Evolutionary conservation across 1,140 invertebrate genomes (phyloP).

Genomic region (Caenorhabditis elegans): WBcel235 BX284604.4:11871501-11872000

Average conservation of each 20-base stretch:
- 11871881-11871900: neutral
- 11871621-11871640: conserved; percentile 3
- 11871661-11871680: neutral
- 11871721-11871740: neutral
- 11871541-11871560: conserved; percentile 5
- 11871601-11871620: neutral
- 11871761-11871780: conserved; percentile 29
- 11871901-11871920: neutral
- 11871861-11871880: neutral
- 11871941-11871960: neutral
- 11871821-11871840: neutral
- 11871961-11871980: conserved; percentile 13
- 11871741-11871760: neutral
- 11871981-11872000: conserved; percentile 15
- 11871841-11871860: neutral
- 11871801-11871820: conserved; percentile 37
- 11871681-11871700: conserved; percentile 15
- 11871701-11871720: neutral
- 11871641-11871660: neutral
- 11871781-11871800: conserved; percentile 20
- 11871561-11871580: neutral
- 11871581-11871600: neutral
- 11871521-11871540: no score
- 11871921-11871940: neutral
- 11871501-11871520: no score